Base-by-base conservation (phyloP, 2,888 invertebrate genomes). In the Lasius platythorax region DNA sequence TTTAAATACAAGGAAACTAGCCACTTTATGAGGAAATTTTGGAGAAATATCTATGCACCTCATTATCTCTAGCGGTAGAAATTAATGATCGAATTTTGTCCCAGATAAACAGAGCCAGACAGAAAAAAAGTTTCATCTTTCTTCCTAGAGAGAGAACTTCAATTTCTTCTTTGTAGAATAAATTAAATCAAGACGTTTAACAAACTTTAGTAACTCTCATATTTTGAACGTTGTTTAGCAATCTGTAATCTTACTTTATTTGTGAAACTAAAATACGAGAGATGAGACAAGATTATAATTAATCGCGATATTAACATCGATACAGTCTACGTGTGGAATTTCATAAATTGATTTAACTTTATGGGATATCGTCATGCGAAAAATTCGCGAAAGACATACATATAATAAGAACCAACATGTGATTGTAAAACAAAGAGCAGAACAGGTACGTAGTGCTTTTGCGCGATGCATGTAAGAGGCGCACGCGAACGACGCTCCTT, bases 401-500 rank as follows among this genome's bases (percentile, higher is more conserved):
- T 37, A 28, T 37, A 70, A 70, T 28, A 2, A 68, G 23, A 43
- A 3, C 46, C 43, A 23, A 28, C 61, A 28, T 53, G 23, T 43
- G 56, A 3, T 33, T 70, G 61, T 72, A 79, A 79, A 28, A 79
- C 61, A 79, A 79, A 79, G 37, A 70, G 8, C 61, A n/a, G n/a
- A 53, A 53, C 50, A 53, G 2, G 8, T n/a, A 53, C 50, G n/a
- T 53, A 53, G 2, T 46, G 40, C n/a, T 61, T 8, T 61, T 11
- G 40, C 43, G 40, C 23, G 28, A 68, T 12, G 61, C 70, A 70
- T 46, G 46, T 76, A 61, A 76, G 61, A 76, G 40, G 50, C 50
- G 68, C 68, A 83, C 40, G 50, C 68, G 53, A 15, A 73, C 37
- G 82, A 43, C 70, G 61, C 18, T 78, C 18, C 61, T 79, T 70